Conservation (phyloP, 2,888 invertebrate species). For the Mesodorylaimus sp. region DNA sequence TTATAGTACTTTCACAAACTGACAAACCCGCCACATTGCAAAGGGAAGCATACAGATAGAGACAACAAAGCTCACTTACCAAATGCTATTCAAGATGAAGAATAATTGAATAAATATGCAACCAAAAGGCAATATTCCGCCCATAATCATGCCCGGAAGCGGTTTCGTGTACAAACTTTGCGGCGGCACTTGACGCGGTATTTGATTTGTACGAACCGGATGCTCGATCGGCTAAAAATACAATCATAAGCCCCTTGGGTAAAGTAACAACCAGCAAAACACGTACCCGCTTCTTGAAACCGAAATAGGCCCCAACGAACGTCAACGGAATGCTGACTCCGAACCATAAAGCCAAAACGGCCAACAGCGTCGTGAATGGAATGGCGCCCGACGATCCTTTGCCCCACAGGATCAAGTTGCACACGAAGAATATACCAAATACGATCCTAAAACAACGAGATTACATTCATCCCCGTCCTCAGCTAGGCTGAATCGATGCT, state of each 20-base stretch:
- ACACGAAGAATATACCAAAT: constrained; percentile 84
- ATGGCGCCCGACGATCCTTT: constrained; percentile 89
- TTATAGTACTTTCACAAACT: no score
- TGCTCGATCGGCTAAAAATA: constrained; percentile 67
- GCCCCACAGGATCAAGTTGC: constrained; percentile 88
- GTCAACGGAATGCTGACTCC: constrained; percentile 94
- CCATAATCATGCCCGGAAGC: constrained; percentile 87
- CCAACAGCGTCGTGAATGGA: constrained; percentile 85
- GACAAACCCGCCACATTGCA: no score
- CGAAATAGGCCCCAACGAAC: constrained; percentile 93
- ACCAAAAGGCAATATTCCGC: constrained; percentile 91
- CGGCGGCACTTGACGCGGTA: constrained; percentile 92
- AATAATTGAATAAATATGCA: constrained; percentile 97
- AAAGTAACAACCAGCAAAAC: neutral
- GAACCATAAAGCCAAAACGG: constrained; percentile 84
- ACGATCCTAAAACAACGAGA: constrained; percentile 54
- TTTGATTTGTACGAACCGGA: constrained; percentile 93
- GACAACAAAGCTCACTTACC: constrained; percentile 45
- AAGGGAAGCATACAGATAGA: neutral
- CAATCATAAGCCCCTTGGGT: neutral
- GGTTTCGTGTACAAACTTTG: constrained; percentile 89
- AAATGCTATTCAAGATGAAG: constrained; percentile 93
- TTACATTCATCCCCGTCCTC: neutral
- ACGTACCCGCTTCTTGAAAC: constrained; percentile 75
- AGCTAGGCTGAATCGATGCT: neutral